Base-by-base conservation (phyloP, 2,797 vertebrate genomes). In the Enteromius unitaeniatus region DNA sequence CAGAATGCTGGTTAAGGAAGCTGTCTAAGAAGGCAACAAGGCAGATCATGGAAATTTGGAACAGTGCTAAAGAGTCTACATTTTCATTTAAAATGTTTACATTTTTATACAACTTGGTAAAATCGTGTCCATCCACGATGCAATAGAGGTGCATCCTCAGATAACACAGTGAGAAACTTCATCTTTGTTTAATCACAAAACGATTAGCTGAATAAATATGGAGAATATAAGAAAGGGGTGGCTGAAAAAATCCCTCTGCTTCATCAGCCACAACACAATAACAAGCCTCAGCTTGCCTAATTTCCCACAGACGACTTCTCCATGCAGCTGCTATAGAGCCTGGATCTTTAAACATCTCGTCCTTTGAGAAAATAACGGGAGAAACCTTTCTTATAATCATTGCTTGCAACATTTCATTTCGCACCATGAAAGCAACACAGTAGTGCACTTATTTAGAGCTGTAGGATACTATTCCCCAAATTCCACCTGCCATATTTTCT, bases 321-420 rank as follows among this genome's bases (percentile, higher is more conserved):
- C 64, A 47, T 60, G 40, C 75, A 86, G 79, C 83, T 87, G 77
- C 82, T 83, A 75, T 23, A 67, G 73, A 76, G 55, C 74, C 53
- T 68, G 67, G 68, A 81, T 86, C 23, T 83, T 58, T 53, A 67
- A 74, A 77, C 64, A 64, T 85, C 67, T 55, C 37, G 53, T 73
- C 85, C 81, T 86, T 80, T 88, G 87, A 87, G 86, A 88, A 90
- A 87, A 87, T 86, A 87, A 80, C 72, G 67, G 84, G 87, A 90
- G 88, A 91, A 70, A 76, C 78, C 64, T 72, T 81, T 70, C 75
- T 37, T 74, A 69, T 79, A 86, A 86, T 86, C 86, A 86, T 65
- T 77, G 72, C 74, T 74, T 79, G 69, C 49, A 83, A 78, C 58
- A 78, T 79, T 87, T 86, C 62, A 67, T 83, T 84, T 73, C 64